Conservation (phyloP, 2,797 vertebrate genomes). For the Knipowitschia caucasica region DNA sequence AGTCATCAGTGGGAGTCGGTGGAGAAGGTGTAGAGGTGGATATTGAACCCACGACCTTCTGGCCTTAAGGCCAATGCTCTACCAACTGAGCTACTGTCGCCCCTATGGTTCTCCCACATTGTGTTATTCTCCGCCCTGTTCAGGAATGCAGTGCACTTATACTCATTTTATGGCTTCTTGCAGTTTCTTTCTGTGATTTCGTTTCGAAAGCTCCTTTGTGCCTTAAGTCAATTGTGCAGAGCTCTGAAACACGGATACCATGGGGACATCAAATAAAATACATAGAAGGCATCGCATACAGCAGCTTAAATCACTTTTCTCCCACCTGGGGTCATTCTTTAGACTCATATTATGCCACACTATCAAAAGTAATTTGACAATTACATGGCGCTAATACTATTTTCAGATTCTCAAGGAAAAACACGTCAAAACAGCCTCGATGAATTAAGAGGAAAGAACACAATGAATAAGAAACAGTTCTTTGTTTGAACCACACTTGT, state of each 20-base stretch:
- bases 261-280: constrained; percentile 7
- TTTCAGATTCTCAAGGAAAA: constrained; percentile 7
- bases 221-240: constrained; percentile 7
- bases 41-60: no score
- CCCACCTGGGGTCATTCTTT: background rate
- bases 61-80: no score
- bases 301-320: constrained; percentile 1
- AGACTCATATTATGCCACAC: background rate
- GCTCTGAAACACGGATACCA: constrained; percentile 10
- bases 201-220: constrained; percentile 4
- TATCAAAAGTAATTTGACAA: constrained; percentile 16
- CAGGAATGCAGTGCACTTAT: constrained; percentile 1
- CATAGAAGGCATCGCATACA: background rate
- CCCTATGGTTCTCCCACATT: background rate
- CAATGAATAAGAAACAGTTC: constrained; percentile 2
- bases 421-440: constrained; percentile 7
- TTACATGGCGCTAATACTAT: background rate
- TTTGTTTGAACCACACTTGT: constrained; percentile 14
- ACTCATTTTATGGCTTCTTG: background rate
- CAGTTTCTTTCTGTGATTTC: constrained; percentile 7
- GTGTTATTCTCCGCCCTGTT: background rate
- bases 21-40: no score
- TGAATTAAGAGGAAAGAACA: background rate
- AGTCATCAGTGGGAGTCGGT: no score
- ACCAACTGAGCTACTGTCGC: no score